Evolutionary conservation across 1,140 invertebrate species (phyloP).

Genomic region (Eupeodes corollae): DNA sequence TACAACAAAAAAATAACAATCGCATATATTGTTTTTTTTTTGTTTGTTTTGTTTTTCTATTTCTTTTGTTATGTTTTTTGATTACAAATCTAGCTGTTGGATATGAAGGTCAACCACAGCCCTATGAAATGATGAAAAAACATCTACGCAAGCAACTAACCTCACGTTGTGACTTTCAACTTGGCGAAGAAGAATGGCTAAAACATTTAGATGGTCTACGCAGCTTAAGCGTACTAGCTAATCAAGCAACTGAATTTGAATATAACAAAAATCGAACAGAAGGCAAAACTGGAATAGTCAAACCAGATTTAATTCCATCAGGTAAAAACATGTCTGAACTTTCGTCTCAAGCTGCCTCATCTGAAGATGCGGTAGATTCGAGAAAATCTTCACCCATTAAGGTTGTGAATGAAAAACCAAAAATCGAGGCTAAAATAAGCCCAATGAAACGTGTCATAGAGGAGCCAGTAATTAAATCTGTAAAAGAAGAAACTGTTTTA

Average conservation of each 20-base stretch:
- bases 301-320: constrained; percentile 19
- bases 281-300: constrained; percentile 16
- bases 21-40: neutral
- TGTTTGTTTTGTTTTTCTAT: neutral
- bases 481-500: neutral
- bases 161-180: constrained; percentile 1
- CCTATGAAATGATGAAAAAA: constrained; percentile 25
- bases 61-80: constrained; percentile 2
- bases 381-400: neutral
- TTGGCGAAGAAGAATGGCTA: constrained; percentile 23
- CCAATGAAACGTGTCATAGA: neutral
- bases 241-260: constrained; percentile 32
- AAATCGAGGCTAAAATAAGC: constrained; percentile 1
- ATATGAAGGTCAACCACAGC: constrained; percentile 43
- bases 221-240: constrained; percentile 24
- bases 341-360: neutral
- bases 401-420: constrained; percentile 8
- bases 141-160: constrained; percentile 27
- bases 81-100: constrained; percentile 40
- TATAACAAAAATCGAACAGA: constrained; percentile 24
- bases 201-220: constrained; percentile 30
- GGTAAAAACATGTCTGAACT: constrained; percentile 2
- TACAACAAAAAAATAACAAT: neutral
- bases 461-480: neutral
- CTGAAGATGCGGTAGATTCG: neutral